Base-by-base conservation (phyloP, 2,888 invertebrate species). In the Neocrepidodera transversa region DNA sequence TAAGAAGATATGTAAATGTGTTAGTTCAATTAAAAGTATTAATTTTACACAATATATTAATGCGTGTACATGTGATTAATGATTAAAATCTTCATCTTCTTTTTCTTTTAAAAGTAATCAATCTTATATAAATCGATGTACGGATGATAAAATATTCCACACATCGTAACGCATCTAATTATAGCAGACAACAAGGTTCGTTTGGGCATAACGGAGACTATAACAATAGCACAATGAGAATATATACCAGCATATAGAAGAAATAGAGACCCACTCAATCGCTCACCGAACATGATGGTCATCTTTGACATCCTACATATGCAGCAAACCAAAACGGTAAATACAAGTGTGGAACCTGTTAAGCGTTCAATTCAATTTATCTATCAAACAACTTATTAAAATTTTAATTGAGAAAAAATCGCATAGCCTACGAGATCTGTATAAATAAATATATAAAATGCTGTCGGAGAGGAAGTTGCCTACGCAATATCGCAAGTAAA, bases 291-390 rank as follows among this genome's bases (percentile, higher is more conserved):
- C n/a, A 51, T 42, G 18, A 17, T 51, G 40, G 42, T 42, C 40
- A 50, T 50, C 26, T 23, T 42, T 45, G 35, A 18, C 45, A 47
- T 36, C 54, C 54, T 54, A 53, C 35, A 54, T 40, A 54, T 36
- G 35, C 53, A 26, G 36, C 26, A 20, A 45, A 26, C 23, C 35
- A 26, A 45, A 54, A 54, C 54, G 54, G 54, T 54, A 54, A 54
- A 54, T 54, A n/a, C 54, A 54, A 54, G 45, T 54, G 54, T 54
- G 45, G 47, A 54, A 54, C 54, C 36, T 23, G 54, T 54, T 54
- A 17, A 23, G 36, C 54, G 36, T 16, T 47, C 36, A 45, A 45
- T 54, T 54, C 45, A 42, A 47, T 45, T 54, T 47, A 45, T 54
- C 42, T 51, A 40, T 51, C 40, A 28, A 16, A 35, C 53, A 35